A percentile compares a stretch with the other conserved stretches of the same genome.
phyloP scores from a whole-genome alignment of 1,140 invertebrate species.

The Hyphantria cunea region DNA sequence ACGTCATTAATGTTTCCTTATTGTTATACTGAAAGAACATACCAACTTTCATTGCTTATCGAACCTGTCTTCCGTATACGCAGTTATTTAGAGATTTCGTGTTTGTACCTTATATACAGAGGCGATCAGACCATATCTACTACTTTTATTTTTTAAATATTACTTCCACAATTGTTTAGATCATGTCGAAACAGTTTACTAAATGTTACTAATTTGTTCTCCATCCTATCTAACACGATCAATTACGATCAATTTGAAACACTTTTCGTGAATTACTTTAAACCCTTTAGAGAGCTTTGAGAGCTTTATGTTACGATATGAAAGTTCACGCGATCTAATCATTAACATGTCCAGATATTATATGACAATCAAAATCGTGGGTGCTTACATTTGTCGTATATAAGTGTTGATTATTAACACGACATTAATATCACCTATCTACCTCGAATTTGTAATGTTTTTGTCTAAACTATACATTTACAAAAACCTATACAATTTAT shows the following conservation, averaged over 20 bases:
- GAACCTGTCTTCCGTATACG: not conserved
- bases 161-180: too few relatives aligned
- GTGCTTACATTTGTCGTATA: too few relatives aligned
- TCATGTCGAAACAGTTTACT: too few relatives aligned
- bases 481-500: conserved; percentile 1
- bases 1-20: conserved; percentile 11
- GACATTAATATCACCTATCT: not conserved
- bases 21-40: not conserved
- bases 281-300: not conserved
- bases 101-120: too few relatives aligned
- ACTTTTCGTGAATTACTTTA: conserved; percentile 11
- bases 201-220: too few relatives aligned
- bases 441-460: conserved; percentile 10
- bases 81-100: too few relatives aligned
- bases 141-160: too few relatives aligned
- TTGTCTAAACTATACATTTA: conserved; percentile 5
- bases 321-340: conserved; percentile 21
- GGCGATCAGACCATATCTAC: too few relatives aligned
- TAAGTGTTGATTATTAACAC: not conserved
- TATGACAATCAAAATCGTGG: too few relatives aligned
- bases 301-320: too few relatives aligned
- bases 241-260: conserved; percentile 16
- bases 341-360: conserved; percentile 10
- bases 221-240: too few relatives aligned
- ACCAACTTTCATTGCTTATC: not conserved